Evolutionary conservation across 37 sponge, comb jelly and placozoan genomes (phyloP).

Genomic region (Sycon ciliatum): DNA sequence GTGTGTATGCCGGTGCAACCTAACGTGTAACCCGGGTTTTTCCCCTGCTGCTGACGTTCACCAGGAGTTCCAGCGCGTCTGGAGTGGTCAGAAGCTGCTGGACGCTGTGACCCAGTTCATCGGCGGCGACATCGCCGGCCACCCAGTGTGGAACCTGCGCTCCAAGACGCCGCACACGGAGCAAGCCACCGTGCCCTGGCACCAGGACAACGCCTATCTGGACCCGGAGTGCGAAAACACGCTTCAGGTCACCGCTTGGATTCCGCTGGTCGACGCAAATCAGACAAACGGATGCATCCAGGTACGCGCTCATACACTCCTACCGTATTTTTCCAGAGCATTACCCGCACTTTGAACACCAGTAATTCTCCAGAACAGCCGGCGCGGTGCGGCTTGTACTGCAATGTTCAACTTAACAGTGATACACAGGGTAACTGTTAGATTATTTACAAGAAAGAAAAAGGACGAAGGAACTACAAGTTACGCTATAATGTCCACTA

Average conservation of each 20-base stretch:
- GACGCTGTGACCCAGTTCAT: slow-evolving; percentile 65
- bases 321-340: too few relatives aligned
- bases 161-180: slow-evolving; percentile 66
- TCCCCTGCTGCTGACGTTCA: too few relatives aligned
- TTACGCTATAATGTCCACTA: too few relatives aligned
- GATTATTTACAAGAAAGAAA: too few relatives aligned
- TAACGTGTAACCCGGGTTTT: too few relatives aligned
- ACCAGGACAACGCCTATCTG: slow-evolving; percentile 84
- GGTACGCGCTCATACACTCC: not conserved
- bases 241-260: slow-evolving; percentile 71
- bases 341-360: too few relatives aligned
- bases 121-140: slow-evolving; percentile 72
- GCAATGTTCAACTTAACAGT: too few relatives aligned
- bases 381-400: too few relatives aligned
- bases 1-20: too few relatives aligned
- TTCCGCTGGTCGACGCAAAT: slow-evolving; percentile 78
- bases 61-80: slow-evolving; percentile 40
- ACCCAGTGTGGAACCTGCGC: slow-evolving; percentile 77
- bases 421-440: too few relatives aligned
- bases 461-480: too few relatives aligned
- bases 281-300: slow-evolving; percentile 73
- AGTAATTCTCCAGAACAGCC: too few relatives aligned
- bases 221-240: slow-evolving; percentile 31
- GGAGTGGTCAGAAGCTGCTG: slow-evolving; percentile 58
- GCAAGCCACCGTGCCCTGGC: slow-evolving; percentile 79